Percentiles rank a stretch among this genome's conserved stretches.
phyloP scores from a whole-genome alignment of 1,140 invertebrate genomes.

The Daktulosphaira vitifoliae region DNA sequence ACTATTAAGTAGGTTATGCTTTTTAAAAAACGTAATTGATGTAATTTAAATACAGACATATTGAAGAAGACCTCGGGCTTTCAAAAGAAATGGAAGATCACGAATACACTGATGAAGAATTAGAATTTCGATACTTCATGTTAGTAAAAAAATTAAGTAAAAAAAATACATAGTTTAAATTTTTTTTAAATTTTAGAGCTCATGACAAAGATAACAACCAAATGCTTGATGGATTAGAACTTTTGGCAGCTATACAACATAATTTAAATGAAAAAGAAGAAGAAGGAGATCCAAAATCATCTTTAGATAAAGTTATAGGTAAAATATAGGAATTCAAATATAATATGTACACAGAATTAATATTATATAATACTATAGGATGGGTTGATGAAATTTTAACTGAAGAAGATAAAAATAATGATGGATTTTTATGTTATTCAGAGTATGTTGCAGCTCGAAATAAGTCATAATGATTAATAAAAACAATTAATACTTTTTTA shows the following conservation, averaged over 20 bases:
- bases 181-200: conserved; percentile 49
- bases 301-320: conserved; percentile 7
- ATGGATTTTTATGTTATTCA: conserved; percentile 71
- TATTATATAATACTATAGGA: conserved; percentile 52
- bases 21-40: too few species aligned
- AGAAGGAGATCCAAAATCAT: neutral
- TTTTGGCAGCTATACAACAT: conserved; percentile 51
- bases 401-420: conserved; percentile 67
- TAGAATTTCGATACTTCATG: conserved; percentile 61
- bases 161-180: too few species aligned
- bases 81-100: conserved; percentile 46
- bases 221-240: conserved; percentile 70
- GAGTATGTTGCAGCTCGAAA: conserved; percentile 53
- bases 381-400: conserved; percentile 67
- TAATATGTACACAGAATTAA: conserved; percentile 23
- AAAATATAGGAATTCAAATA: neutral
- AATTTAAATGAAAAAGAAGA: conserved; percentile 43
- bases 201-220: conserved; percentile 75
- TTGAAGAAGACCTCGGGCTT: conserved; percentile 62
- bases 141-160: conserved; percentile 40
- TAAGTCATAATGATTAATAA: conserved; percentile 20
- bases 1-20: too few species aligned
- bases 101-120: conserved; percentile 61
- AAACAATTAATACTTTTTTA: neutral
- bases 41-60: too few species aligned